Evolutionary conservation across 2,797 vertebrate species (phyloP).

Genomic region (Rhinogobio ventralis): DNA sequence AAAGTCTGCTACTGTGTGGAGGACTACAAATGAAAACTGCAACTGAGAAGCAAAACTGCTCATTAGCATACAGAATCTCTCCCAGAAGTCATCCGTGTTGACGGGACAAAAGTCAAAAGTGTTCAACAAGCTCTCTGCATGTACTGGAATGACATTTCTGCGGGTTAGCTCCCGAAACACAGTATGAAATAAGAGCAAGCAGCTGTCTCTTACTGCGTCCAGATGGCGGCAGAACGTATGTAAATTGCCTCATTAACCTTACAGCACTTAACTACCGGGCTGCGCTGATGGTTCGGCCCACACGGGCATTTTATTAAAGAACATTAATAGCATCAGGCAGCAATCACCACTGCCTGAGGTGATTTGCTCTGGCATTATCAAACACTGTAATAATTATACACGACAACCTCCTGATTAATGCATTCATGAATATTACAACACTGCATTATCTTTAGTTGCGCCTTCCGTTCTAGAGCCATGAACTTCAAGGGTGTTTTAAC

Average conservation of each 20-base stretch:
- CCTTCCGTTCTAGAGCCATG: neutral
- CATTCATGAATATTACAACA: conserved; percentile 76
- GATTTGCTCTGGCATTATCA: conserved; percentile 72
- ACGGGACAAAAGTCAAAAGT: conserved; percentile 47
- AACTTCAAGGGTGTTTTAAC: conserved; percentile 39
- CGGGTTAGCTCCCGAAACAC: conserved; percentile 56
- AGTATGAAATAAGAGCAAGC: conserved; percentile 65
- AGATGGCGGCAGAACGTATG: conserved; percentile 77
- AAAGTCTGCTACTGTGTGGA: conserved; percentile 17
- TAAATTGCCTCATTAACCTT: conserved; percentile 84
- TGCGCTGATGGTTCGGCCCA: conserved; percentile 72
- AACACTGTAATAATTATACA: conserved; percentile 79
- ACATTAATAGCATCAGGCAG: conserved; percentile 76
- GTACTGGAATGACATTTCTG: conserved; percentile 66
- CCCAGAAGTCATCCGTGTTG: neutral
- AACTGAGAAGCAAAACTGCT: conserved; percentile 1
- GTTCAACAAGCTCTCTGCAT: conserved; percentile 51
- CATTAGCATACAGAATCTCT: conserved; percentile 27
- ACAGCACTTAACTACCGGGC: conserved; percentile 75
- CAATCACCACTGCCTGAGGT: conserved; percentile 75
- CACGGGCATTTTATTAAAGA: conserved; percentile 76
- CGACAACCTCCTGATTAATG: conserved; percentile 79
- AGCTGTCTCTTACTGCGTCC: conserved; percentile 72
- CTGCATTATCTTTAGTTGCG: conserved; percentile 38
- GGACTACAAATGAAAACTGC: conserved; percentile 5